Evolutionary conservation across 2,888 invertebrate species (phyloP).

Genomic region (Eristalinus sepulchralis): DNA sequence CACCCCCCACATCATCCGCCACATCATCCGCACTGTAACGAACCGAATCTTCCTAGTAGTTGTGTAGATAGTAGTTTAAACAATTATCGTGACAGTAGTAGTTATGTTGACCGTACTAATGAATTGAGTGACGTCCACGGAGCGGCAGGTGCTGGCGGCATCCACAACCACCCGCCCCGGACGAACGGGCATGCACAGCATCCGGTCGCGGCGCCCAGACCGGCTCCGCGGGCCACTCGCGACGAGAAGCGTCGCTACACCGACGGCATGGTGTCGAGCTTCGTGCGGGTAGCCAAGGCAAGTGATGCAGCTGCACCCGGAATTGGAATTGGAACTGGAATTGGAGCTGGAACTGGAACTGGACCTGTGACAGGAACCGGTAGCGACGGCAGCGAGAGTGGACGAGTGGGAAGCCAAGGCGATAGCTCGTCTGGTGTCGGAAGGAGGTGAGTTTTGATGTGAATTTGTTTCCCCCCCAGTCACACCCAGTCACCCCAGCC

Average conservation of each 20-base stretch:
- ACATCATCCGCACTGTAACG: conserved; percentile 52
- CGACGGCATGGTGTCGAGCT: conserved; percentile 67
- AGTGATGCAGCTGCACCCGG: conserved; percentile 9
- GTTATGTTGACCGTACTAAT: conserved; percentile 64
- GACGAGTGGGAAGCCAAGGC: conserved; percentile 63
- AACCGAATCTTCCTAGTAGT: conserved; percentile 68
- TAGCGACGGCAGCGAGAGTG: conserved; percentile 64
- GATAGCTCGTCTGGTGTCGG: conserved; percentile 69
- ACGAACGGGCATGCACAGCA: conserved; percentile 68
- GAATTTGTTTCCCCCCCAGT: not conserved
- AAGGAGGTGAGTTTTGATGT: conserved; percentile 54
- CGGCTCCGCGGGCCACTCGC: conserved; percentile 68
- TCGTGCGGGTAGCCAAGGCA: conserved; percentile 50
- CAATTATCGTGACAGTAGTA: conserved; percentile 70
- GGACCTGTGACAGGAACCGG: not conserved
- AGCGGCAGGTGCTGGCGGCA: conserved; percentile 41
- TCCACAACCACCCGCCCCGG: conserved; percentile 59
- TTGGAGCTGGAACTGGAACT: conserved; percentile 49
- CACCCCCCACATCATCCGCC: conserved; percentile 17
- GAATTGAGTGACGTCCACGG: conserved; percentile 55
- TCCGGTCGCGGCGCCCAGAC: conserved; percentile 47
- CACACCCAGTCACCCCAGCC: conserved; percentile 12
- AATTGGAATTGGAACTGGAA: conserved; percentile 44
- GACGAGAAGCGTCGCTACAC: conserved; percentile 73
- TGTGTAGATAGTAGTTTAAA: conserved; percentile 71